A percentile compares a stretch with the other conserved stretches of the same genome.
These are phyloP conservation scores for Dunckerocampus dactyliophorus DNA, from an alignment of 2,113 vertebrate genomes.

Conservation along the genomic window DNA sequence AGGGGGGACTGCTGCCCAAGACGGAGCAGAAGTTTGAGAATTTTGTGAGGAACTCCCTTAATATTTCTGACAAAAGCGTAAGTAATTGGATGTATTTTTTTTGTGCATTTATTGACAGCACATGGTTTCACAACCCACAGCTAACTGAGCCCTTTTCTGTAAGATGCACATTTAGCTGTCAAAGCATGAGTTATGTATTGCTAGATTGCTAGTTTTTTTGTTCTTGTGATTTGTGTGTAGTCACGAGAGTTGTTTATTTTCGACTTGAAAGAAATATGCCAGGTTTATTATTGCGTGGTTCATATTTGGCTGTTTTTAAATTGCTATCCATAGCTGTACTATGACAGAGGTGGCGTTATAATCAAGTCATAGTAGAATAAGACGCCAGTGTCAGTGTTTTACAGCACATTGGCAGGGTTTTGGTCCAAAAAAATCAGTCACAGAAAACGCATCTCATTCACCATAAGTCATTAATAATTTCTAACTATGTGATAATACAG, in stretches of 20 bases:
- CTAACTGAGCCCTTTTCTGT: not conserved
- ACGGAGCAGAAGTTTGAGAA: conserved; percentile 79
- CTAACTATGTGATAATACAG: too few species aligned
- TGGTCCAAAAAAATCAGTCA: too few species aligned
- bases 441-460: too few species aligned
- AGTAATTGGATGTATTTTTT: conserved; percentile 26
- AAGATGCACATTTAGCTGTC: not conserved
- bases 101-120: not conserved
- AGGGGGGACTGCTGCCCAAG: conserved; percentile 73
- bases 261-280: conserved; percentile 1
- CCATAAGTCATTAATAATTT: too few species aligned
- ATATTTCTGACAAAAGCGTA: conserved; percentile 72
- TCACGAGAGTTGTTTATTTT: not conserved
- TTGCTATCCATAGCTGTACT: too few species aligned
- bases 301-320: not conserved
- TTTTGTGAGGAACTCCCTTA: conserved; percentile 65
- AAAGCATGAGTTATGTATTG: not conserved
- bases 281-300: not conserved
- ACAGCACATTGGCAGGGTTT: too few species aligned
- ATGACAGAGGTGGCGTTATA: too few species aligned
- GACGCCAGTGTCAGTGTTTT: too few species aligned
- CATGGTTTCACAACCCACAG: not conserved
- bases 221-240: not conserved
- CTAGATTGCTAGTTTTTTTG: not conserved
- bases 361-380: too few species aligned